Percentiles rank a stretch among this genome's conserved stretches.
These are phyloP conservation scores for Gallinago stenura DNA, from an alignment of 2,797 vertebrate genomes.

Conservation along the genomic window DNA sequence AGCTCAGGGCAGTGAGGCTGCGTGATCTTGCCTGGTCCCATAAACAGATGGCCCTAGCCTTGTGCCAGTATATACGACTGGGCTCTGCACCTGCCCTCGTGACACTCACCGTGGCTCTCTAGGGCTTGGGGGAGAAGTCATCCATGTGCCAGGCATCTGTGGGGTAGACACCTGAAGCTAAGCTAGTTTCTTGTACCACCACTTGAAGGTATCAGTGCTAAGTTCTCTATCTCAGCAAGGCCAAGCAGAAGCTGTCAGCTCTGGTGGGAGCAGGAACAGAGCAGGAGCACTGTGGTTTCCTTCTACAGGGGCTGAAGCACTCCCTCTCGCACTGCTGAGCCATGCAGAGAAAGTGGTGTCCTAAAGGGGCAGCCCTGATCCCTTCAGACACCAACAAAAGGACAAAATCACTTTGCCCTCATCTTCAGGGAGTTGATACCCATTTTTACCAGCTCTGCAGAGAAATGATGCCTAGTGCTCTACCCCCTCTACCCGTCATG, in stretches of 20 bases:
- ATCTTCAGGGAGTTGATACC: neutral
- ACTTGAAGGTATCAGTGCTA: neutral
- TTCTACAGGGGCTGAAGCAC: neutral
- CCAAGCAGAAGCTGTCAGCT: neutral
- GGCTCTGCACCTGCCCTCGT: neutral
- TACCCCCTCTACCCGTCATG: neutral
- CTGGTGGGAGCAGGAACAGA: neutral
- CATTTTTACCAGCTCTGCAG: neutral
- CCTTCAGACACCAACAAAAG: neutral
- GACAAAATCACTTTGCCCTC: neutral
- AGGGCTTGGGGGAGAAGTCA: neutral
- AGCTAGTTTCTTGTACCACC: neutral
- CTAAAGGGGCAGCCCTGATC: neutral
- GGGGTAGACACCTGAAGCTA: neutral
- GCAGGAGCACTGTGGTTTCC: neutral
- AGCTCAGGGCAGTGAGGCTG: constrained; percentile 8
- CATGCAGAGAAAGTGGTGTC: neutral
- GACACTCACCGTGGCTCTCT: neutral
- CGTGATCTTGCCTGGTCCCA: neutral
- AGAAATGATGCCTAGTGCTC: neutral
- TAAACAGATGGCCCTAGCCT: constrained; percentile 43
- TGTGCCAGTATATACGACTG: fast-evolving
- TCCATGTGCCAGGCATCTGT: neutral
- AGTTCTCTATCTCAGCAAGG: neutral
- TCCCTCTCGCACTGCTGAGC: neutral